phyloP scores from a whole-genome alignment of 2,113 vertebrate genomes.

The Condylura cristata region DNA sequence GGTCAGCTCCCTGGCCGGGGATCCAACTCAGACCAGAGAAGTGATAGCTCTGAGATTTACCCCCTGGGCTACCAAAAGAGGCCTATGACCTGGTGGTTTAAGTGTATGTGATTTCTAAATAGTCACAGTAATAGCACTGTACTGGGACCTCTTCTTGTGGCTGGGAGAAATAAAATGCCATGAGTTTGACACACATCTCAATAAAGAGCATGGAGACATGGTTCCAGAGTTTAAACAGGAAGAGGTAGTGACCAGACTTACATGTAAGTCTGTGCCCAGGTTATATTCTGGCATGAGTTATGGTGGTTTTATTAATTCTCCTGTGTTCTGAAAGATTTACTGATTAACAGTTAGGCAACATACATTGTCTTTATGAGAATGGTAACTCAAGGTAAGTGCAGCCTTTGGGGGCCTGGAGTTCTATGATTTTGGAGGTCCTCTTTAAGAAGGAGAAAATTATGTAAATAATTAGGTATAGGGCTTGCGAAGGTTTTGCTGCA shows the following conservation, averaged over 20 bases:
- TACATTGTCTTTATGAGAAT: background rate
- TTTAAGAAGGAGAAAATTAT: background rate
- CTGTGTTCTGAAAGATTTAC: conserved; percentile 2
- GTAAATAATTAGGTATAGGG: background rate
- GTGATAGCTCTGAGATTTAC: too few species aligned
- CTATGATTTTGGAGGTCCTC: background rate
- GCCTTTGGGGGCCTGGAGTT: background rate
- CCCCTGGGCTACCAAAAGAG: too few species aligned
- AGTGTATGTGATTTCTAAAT: background rate
- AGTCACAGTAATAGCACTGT: background rate
- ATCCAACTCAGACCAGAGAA: too few species aligned
- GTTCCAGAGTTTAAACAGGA: conserved; percentile 2
- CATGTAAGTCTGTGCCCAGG: background rate
- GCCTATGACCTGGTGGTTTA: background rate
- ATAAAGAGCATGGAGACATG: background rate
- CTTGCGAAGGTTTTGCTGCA: background rate
- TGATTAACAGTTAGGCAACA: background rate
- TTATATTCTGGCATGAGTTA: background rate
- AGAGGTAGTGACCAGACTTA: background rate
- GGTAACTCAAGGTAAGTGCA: conserved; percentile 1
- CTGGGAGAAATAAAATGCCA: background rate
- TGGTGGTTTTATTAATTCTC: conserved; percentile 37
- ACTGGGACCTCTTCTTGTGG: background rate
- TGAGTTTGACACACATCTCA: background rate
- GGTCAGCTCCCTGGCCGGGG: too few species aligned